Base-by-base conservation (phyloP, 2,113 vertebrate genomes). In the Sisor rabdophorus region DNA sequence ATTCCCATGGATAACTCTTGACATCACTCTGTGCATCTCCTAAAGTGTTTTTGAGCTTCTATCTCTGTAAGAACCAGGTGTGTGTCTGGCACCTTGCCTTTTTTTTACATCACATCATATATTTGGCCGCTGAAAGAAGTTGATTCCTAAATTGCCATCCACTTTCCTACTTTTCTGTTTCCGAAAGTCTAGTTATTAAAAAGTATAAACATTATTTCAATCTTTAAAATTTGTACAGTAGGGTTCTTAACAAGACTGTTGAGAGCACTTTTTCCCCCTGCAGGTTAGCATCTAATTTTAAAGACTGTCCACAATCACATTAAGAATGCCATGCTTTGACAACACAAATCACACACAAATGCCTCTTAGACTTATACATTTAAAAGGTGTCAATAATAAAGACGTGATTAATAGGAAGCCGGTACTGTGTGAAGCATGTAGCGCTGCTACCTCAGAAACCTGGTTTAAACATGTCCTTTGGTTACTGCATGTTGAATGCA, bases 1-100 rank as follows among this genome's bases (percentile, higher is more conserved):
- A 82, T 76, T 77, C 79, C 64, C 65, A 44, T 71, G 74, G 74
- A 74, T 77, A 40, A 80, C 60, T 58, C 50, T 80, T 72, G 47
- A 53, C 73, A 71, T 80, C 73, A 77, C 73, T 60, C 24, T 68
- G 53, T 48, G 48, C 56, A 60, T 63, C n/a, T 77, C 60, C 70
- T 69, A 52, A 69, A 78, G 44, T 36, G 32, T 63, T 11, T 22
- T 24, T 50, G 55, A 59, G 55, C 30, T 67, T 79, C 74, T 70
- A 71, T 64, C 40, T 65, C 40, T 67, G 80, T 68, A 48, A 58
- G 11, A 26, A 24, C 22, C 64, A 76, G 53, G 40, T 58, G 53
- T 63, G 32, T 63, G 32, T 56, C 36, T 63, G 48, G 63, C 9
- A 9, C 4, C 40, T 26, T 10, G 19, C 24, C 48, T 54, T 22